A percentile compares a stretch with the other conserved stretches of the same genome.
phyloP scores from a whole-genome alignment of 2,797 vertebrate genomes.

The Dryobates pubescens region DNA sequence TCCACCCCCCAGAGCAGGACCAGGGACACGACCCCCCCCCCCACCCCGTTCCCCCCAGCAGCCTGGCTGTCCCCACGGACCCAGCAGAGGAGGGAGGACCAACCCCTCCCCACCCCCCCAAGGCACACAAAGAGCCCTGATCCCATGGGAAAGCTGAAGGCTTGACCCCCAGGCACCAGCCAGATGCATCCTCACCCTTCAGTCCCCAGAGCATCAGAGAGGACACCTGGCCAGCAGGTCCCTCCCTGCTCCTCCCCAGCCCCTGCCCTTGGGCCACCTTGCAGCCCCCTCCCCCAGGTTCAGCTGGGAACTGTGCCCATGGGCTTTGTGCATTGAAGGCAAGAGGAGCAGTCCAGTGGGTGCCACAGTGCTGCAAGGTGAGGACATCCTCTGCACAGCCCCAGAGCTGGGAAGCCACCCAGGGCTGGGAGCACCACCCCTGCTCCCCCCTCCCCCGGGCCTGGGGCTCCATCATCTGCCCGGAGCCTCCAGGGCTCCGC shows the following conservation, averaged over 20 bases:
- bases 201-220: neutral
- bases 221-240: constrained; percentile 1
- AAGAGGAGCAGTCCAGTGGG: neutral
- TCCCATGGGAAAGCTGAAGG: rapidly evolving
- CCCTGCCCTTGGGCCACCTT: neutral
- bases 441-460: too few relatives aligned
- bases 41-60: neutral
- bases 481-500: neutral
- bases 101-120: neutral
- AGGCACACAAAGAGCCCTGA: rapidly evolving
- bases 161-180: rapidly evolving
- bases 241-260: too few relatives aligned
- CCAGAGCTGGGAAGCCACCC: too few relatives aligned
- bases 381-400: neutral
- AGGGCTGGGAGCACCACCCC: neutral
- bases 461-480: neutral
- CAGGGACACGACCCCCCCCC: neutral
- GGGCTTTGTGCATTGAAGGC: neutral
- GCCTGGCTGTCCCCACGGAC: neutral
- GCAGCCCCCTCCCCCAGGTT: rapidly evolving
- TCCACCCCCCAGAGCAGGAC: neutral
- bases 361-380: neutral
- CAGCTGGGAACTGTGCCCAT: rapidly evolving
- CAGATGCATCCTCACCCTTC: neutral
- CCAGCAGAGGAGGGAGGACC: neutral